These are phyloP conservation scores for Typhlichthys subterraneus DNA, from an alignment of 2,797 vertebrate species.

Conservation along the genomic window DNA sequence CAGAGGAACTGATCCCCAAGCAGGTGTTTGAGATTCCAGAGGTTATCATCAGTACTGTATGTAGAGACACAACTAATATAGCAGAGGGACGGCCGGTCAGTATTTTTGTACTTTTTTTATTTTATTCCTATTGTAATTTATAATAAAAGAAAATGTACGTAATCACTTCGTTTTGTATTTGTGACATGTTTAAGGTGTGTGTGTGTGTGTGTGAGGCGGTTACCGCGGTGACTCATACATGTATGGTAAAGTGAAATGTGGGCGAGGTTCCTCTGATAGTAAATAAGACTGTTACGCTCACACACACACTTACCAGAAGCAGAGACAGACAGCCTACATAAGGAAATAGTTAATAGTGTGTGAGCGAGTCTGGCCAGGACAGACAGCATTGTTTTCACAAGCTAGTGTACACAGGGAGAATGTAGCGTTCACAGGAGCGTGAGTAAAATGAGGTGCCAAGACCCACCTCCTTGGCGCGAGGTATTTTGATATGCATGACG, in stretches of 20 bases:
- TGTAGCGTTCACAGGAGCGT: too few relatives aligned
- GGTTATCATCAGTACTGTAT: slow-evolving; percentile 47
- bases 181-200: too few relatives aligned
- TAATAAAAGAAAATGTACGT: too few relatives aligned
- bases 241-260: slow-evolving; percentile 54
- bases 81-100: not conserved
- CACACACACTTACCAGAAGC: slow-evolving; percentile 78
- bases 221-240: slow-evolving; percentile 65
- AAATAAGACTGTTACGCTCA: slow-evolving; percentile 64
- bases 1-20: not conserved
- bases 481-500: too few relatives aligned
- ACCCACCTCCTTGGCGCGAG: too few relatives aligned
- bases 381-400: not conserved
- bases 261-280: slow-evolving; percentile 73
- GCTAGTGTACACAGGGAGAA: too few relatives aligned
- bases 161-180: too few relatives aligned
- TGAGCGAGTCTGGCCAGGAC: slow-evolving; percentile 13
- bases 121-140: too few relatives aligned
- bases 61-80: slow-evolving; percentile 7
- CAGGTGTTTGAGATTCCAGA: not conserved
- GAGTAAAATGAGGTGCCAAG: too few relatives aligned
- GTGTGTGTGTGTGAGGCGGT: not conserved
- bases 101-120: not conserved
- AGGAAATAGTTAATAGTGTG: not conserved
- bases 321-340: slow-evolving; percentile 48